Base-by-base conservation (phyloP, 2,888 invertebrate genomes). In the Archips xylosteana region DNA sequence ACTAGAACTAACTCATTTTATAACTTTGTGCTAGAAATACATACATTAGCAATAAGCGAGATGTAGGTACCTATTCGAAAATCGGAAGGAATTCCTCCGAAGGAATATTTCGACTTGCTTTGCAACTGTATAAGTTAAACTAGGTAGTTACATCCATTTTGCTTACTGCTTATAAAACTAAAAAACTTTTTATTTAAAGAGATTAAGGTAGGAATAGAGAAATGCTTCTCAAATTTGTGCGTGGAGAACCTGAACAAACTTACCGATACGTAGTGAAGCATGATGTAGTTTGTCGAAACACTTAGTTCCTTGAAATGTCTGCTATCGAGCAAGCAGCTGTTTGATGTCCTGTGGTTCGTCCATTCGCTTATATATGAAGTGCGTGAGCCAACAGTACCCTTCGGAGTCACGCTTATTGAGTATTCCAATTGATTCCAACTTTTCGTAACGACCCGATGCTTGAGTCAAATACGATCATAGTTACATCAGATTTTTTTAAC, bases 331-430 rank as follows among this genome's bases (percentile, higher is more conserved):
- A 75, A 74, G 76, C 77, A 80, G 77, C 82, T 81, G 80, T 78
- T 80, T 81, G 77, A 77, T 76, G 73, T 75, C 70, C 65, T 65
- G 49, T 77, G 71, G 76, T 71, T 45, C 70, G 62, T 75, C 78
- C 68, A 51, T 78, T 76, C 75, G 82, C 80, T 89, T 92, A 85
- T 93, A 93, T 93, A 93, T 85, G 57, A 74, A 75, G 71, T 66
- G 71, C 73, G 73, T 90, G 89, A 87, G 87, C 88, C 84, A 89
- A 91, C 87, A 82, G 78, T 83, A 87, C 89, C 90, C 89, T 90
- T 85, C 84, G 79, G 82, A 85, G 88, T 89, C 88, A 92, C 92
- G 91, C 89, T 90, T 79, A 88, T 90, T 91, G 87, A 80, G 77
- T 89, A 92, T 92, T 89, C 89, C 75, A 70, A 70, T 65, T 47